These are phyloP conservation scores for Resseliella maxima DNA, from an alignment of 2,888 invertebrate species.

Conservation along the genomic window DNA sequence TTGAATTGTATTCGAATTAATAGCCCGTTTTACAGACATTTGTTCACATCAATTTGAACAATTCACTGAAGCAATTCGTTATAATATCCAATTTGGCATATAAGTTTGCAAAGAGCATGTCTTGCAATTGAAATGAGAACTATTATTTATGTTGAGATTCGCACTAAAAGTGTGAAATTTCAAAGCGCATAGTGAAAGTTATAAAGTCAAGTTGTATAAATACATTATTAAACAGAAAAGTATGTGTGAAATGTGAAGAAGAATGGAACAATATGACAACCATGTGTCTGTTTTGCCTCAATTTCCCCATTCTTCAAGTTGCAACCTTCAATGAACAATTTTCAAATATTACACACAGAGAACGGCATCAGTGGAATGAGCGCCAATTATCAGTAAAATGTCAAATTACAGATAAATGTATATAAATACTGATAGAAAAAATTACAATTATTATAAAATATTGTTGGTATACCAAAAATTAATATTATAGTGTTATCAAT, in stretches of 20 bases:
- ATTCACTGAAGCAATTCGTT: not conserved
- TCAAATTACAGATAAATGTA: too few species aligned
- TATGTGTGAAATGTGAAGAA: not conserved
- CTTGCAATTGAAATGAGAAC: not conserved
- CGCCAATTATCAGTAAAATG: too few species aligned
- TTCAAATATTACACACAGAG: not conserved
- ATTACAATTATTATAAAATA: too few species aligned
- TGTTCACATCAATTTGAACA: too few species aligned
- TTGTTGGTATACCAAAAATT: too few species aligned
- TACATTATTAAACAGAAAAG: not conserved
- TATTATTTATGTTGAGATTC: not conserved
- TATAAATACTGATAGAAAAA: too few species aligned
- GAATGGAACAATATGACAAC: slow-evolving; percentile 1
- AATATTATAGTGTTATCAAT: too few species aligned
- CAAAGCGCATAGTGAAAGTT: not conserved
- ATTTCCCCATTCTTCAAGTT: not conserved
- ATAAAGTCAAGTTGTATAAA: not conserved
- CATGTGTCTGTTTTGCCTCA: not conserved
- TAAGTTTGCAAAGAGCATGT: not conserved
- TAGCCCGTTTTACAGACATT: not conserved
- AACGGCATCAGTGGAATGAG: too few species aligned
- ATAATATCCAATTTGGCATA: not conserved
- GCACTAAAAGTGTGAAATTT: not conserved
- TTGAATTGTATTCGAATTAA: not conserved
- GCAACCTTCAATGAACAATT: not conserved